These are phyloP conservation scores for Pluvialis apricaria DNA, from an alignment of 2,113 vertebrate genomes.

Conservation along the genomic window DNA sequence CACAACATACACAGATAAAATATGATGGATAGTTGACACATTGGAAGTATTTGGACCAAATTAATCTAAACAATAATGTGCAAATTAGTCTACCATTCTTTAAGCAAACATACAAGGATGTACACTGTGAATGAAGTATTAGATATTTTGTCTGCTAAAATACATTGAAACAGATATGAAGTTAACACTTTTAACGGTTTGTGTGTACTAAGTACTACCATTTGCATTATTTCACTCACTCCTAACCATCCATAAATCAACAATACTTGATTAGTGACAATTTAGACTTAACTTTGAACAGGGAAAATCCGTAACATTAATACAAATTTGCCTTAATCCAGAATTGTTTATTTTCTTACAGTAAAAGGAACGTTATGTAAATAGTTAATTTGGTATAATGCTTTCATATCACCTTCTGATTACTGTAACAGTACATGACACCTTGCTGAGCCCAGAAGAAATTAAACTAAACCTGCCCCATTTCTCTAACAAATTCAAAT, in stretches of 20 bases:
- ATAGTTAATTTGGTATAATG: neutral
- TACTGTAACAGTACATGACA: accelerated
- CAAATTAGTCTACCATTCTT: neutral
- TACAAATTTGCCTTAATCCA: neutral
- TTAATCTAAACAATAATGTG: neutral
- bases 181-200: neutral
- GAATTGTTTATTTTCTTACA: neutral
- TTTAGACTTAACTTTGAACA: neutral
- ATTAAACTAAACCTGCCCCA: neutral
- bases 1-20: neutral
- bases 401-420: neutral
- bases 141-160: neutral
- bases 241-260: neutral
- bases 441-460: neutral
- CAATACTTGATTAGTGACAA: neutral
- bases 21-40: neutral
- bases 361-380: neutral
- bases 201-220: neutral
- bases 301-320: neutral
- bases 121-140: neutral
- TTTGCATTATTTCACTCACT: neutral
- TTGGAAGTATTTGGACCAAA: neutral
- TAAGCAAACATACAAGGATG: neutral
- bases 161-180: neutral
- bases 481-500: neutral